phyloP scores from a whole-genome alignment of 1,140 invertebrate species.

The Procambarus virginalis region DNA sequence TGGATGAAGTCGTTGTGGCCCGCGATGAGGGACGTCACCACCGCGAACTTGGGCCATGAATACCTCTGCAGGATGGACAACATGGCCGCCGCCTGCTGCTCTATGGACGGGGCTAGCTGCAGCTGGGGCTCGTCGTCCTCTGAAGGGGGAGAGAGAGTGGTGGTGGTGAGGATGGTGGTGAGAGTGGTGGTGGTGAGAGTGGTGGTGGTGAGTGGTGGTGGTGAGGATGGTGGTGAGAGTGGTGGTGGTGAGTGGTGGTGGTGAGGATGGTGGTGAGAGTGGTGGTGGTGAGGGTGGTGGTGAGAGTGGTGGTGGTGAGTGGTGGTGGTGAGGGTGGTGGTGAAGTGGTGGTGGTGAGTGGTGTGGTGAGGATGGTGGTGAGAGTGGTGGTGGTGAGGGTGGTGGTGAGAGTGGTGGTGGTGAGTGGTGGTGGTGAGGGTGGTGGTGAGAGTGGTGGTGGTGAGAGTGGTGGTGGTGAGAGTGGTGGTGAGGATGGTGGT shows the following conservation, averaged over 20 bases:
- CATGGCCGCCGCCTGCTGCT: constrained; percentile 93
- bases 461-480: neutral
- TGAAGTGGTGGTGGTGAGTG: neutral
- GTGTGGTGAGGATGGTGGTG: no score
- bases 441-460: neutral
- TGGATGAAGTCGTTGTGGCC: constrained; percentile 96
- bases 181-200: neutral
- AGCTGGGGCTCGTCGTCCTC: constrained; percentile 77
- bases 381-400: no score
- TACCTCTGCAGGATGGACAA: constrained; percentile 93
- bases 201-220: no score
- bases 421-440: no score
- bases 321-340: no score
- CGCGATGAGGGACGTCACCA: constrained; percentile 87
- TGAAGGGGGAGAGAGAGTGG: constrained; percentile 16
- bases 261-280: no score
- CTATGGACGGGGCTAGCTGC: constrained; percentile 93
- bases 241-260: no score
- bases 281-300: no score
- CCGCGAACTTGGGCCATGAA: constrained; percentile 96
- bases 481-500: no score
- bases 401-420: neutral
- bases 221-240: no score
- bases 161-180: neutral
- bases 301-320: no score